A percentile compares a stretch with the other conserved stretches of the same genome.
Conservation (phyloP, 64 coral and sea anemone species). For the Platygyra sinensis region DNA sequence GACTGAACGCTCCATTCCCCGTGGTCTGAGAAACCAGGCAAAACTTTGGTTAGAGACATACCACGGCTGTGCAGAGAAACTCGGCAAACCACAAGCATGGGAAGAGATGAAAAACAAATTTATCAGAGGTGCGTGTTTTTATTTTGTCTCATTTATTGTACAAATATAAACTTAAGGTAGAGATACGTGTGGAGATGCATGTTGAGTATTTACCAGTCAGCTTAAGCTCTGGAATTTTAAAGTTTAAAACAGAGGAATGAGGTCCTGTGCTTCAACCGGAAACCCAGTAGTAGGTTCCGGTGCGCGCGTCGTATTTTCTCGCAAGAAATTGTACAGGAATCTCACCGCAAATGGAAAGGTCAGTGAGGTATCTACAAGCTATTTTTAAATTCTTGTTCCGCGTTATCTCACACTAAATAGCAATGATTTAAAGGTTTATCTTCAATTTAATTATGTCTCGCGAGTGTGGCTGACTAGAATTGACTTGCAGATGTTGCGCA, state of each 20-base stretch:
- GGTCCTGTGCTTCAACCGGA: background rate
- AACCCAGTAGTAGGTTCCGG: slow-evolving; percentile 28
- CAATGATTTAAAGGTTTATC: background rate
- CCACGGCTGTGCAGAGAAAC: slow-evolving; percentile 71
- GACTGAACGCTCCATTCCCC: slow-evolving; percentile 45
- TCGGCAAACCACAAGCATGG: background rate
- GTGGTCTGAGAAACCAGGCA: slow-evolving; percentile 75
- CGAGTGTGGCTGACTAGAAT: background rate
- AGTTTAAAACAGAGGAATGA: background rate
- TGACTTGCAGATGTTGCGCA: background rate
- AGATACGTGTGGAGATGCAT: too few species aligned
- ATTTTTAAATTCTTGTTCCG: background rate
- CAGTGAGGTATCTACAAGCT: background rate
- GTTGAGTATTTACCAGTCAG: too few species aligned
- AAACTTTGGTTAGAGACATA: slow-evolving; percentile 74
- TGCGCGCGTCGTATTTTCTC: background rate
- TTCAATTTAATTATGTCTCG: background rate
- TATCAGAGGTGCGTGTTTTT: background rate
- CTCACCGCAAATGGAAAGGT: background rate
- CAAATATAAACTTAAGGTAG: too few species aligned
- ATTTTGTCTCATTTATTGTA: background rate
- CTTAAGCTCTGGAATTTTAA: too few species aligned
- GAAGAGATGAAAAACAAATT: slow-evolving; percentile 26
- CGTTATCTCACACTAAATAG: background rate
- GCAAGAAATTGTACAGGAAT: background rate